A percentile compares a stretch with the other conserved stretches of the same genome.
phyloP scores from a whole-genome alignment of 2,888 invertebrate species.

The Atethmia centrago region DNA sequence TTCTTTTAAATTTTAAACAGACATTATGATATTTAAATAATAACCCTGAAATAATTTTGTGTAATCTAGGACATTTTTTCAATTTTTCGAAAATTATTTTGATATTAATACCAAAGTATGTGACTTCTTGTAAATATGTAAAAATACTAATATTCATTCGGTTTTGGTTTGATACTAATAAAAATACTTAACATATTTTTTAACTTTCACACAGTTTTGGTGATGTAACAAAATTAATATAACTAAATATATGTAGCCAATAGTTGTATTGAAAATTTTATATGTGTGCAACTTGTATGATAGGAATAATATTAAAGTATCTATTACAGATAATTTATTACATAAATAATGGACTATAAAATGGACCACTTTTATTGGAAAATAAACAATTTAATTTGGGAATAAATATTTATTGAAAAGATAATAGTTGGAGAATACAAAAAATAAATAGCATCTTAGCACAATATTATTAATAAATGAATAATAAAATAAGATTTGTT shows the following conservation, averaged over 20 bases:
- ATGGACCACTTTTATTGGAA: constrained; percentile 51
- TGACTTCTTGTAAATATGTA: constrained; percentile 58
- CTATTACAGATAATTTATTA: constrained; percentile 63
- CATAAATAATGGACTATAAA: constrained; percentile 58
- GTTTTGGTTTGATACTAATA: constrained; percentile 29
- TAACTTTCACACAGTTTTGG: constrained; percentile 17
- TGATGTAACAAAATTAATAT: constrained; percentile 30
- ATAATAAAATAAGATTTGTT: constrained; percentile 67
- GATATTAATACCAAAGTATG: constrained; percentile 35
- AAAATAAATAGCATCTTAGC: constrained; percentile 84
- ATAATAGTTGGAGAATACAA: constrained; percentile 77
- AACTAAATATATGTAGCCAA: constrained; percentile 24
- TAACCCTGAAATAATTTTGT: neutral
- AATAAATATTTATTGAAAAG: constrained; percentile 82
- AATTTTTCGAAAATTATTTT: constrained; percentile 23
- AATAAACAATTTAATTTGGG: constrained; percentile 64
- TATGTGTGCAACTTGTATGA: constrained; percentile 42
- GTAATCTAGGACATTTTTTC: constrained; percentile 12
- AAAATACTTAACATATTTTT: constrained; percentile 14
- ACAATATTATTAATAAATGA: constrained; percentile 63
- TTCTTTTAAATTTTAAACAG: too few relatives aligned
- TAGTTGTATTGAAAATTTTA: constrained; percentile 34
- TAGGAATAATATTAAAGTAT: constrained; percentile 50
- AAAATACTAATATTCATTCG: constrained; percentile 40
- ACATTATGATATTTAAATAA: too few relatives aligned